Evolutionary conservation across 2,113 vertebrate species (phyloP).

Genomic region (Ellobius talpinus): DNA sequence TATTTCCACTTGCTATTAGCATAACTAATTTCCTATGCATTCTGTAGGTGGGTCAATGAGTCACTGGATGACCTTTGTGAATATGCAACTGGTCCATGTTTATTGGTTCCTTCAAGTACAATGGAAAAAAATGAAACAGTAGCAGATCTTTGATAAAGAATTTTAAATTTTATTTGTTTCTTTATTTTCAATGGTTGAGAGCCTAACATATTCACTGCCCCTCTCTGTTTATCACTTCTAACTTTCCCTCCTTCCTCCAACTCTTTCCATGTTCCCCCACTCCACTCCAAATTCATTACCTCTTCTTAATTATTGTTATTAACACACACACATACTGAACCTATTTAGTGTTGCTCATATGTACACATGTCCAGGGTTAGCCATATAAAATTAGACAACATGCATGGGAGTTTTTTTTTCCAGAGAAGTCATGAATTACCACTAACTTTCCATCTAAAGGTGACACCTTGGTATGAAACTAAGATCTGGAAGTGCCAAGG

Average conservation of each 20-base stretch:
- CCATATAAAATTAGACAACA: background rate
- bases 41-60: conserved; percentile 67
- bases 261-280: background rate
- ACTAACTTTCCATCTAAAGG: background rate
- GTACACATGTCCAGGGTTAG: background rate
- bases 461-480: background rate
- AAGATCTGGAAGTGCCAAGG: background rate
- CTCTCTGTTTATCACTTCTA: background rate
- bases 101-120: conserved; percentile 80
- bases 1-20: background rate
- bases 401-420: background rate
- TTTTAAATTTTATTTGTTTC: background rate
- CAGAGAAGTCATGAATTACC: background rate
- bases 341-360: background rate
- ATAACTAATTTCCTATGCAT: conserved; percentile 70
- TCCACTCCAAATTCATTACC: background rate
- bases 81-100: conserved; percentile 78
- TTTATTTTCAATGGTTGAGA: background rate
- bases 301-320: background rate
- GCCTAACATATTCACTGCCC: background rate
- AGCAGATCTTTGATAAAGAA: background rate
- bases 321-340: background rate
- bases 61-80: conserved; percentile 76
- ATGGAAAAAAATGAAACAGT: conserved; percentile 64
- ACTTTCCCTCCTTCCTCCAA: background rate